Evolutionary conservation across 2,797 vertebrate genomes (phyloP).

Genomic region (Ctenosaura bakeri): DNA sequence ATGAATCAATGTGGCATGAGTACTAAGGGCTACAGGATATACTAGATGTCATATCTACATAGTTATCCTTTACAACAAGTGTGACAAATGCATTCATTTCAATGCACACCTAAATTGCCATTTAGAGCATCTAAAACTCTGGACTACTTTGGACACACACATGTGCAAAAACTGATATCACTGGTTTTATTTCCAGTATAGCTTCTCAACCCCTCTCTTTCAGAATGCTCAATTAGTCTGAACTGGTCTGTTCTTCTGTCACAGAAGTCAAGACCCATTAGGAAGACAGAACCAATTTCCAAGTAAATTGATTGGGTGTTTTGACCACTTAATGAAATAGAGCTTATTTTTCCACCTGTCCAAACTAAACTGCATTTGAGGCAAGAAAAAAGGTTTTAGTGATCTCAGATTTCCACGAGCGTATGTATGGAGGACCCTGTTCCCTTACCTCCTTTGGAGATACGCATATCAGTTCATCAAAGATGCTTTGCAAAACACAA

Average conservation of each 20-base stretch:
- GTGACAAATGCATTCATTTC: too few relatives aligned
- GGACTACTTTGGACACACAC: neutral
- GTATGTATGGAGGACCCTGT: neutral
- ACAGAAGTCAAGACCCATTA: neutral
- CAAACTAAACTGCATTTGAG: neutral
- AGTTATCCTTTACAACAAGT: neutral
- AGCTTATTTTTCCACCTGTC: neutral
- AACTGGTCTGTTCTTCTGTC: neutral
- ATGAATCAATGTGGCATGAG: neutral
- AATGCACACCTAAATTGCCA: neutral
- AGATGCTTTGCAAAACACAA: neutral
- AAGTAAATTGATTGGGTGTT: neutral
- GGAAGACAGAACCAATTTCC: neutral
- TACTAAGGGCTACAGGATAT: neutral
- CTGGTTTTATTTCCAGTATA: neutral
- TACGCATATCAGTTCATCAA: neutral
- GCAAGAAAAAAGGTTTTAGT: neutral
- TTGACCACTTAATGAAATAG: neutral
- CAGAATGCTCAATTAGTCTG: neutral
- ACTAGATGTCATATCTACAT: neutral
- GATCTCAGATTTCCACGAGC: neutral
- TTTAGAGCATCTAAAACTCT: neutral
- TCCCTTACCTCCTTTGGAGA: neutral
- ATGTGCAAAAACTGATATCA: neutral
- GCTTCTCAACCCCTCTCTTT: neutral